Base-by-base conservation (phyloP, 2,888 invertebrate species). In the Anoplius nigerrimus region DNA sequence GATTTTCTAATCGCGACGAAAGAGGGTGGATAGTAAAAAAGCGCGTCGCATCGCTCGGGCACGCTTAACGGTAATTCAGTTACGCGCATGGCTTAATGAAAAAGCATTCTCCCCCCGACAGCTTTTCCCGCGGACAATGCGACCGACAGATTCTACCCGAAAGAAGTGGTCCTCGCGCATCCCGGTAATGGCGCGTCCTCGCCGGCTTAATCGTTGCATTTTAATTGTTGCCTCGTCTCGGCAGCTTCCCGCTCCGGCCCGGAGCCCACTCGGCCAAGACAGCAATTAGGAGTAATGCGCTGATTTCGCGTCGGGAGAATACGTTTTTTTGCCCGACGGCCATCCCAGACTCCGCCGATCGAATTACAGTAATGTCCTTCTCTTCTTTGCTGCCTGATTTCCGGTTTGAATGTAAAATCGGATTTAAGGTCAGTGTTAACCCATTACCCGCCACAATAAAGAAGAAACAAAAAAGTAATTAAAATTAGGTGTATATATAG, bases 41-140 rank as follows among this genome's bases (percentile, higher is more conserved):
- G 34, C 42, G 43, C 22, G 57, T 60, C 48, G 53, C 55, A 24
- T 11, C 48, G 69, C 13, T 27, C 57, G 67, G 48, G 63, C 52
- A 43, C 62, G 69, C 72, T 69, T 64, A 64, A 72, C 72, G 75
- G 72, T 75, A 74, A 76, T 70, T 71, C 71, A 68, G 61, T 63
- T 27, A 27, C 27, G 27, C 27, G 27, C 27, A 5, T 6, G 27
- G 27, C 46, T 46, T 46, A 46, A 46, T 46, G 46, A 46, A 46
- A 46, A 46, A 46, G 46, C 46, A n/a, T 46, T 46, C 46, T 6
- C 2, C 46, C n/a, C 27, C 6, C 27, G 46, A 46, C 46, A 27
- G 46, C 15, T 46, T 13, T 46, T 46, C 46, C n/a, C n/a, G 46
- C 11, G 15, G 46, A 46, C 46, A 46, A 46, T 46, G 46, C 6